Conservation (phyloP, 2,113 vertebrate species). For the Brachypodius melanocephalos region DNA sequence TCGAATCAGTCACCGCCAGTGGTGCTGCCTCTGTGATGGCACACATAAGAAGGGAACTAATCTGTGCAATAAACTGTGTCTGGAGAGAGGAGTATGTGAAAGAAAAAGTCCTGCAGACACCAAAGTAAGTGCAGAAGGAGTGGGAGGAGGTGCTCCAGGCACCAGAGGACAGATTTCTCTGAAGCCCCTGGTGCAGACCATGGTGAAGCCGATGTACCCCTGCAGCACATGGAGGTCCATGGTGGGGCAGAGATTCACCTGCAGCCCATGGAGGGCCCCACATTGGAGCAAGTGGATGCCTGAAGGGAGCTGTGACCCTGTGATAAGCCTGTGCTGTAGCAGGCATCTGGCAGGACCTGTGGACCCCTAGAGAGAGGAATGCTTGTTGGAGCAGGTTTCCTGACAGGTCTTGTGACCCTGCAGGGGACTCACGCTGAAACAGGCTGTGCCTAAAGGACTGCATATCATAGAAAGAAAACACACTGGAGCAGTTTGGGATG, state of each 20-base stretch:
- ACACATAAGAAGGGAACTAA: not conserved
- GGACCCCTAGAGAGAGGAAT: not conserved
- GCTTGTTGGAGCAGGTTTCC: not conserved
- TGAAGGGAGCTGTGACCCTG: not conserved
- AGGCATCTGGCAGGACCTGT: not conserved
- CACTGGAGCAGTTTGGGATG: not conserved
- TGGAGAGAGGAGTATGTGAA: not conserved
- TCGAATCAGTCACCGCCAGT: not conserved
- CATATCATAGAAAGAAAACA: not conserved
- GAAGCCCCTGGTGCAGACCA: accelerated
- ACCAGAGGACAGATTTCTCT: not conserved
- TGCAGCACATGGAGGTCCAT: not conserved
- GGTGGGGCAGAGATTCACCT: not conserved
- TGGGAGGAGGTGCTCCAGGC: not conserved
- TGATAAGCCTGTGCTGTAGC: not conserved
- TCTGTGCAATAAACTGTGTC: not conserved
- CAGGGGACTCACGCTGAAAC: no score
- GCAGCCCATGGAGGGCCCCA: not conserved
- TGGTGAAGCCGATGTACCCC: not conserved
- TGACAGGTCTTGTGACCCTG: not conserved
- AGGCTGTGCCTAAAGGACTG: not conserved
- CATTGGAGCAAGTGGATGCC: not conserved
- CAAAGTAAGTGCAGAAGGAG: no score
- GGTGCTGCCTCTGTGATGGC: not conserved
- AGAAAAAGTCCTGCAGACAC: not conserved